Base-by-base conservation (phyloP, 2,888 invertebrate genomes). In the Biston betularia region DNA sequence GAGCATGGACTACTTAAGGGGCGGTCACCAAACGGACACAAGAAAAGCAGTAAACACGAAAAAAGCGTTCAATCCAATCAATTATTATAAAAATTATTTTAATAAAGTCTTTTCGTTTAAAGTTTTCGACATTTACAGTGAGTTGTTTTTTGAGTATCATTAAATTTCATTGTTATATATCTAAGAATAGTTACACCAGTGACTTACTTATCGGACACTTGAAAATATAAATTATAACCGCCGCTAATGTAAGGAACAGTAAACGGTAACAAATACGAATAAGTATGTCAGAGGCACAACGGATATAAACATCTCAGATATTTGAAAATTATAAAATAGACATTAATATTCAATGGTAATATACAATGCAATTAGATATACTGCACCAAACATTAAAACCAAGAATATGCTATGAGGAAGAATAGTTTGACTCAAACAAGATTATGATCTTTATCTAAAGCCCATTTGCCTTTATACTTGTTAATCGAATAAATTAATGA, bases 21-120 rank as follows among this genome's bases (percentile, higher is more conserved):
- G 89, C 89, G 92, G 92, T 93, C 93, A 93, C 89, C 93, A 94
- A 94, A 92, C 93, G 92, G 93, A 94, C 94, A 94, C 94, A 94
- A 94, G 94, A 92, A 94, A 94, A 94, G 94, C 94, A 90, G 90
- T 94, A 94, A 91, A 94, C 94, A 94, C 93, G 94, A 94, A 91
- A 91, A 72, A 93, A 94, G 94, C 94, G 94, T 89, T 94, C 94
- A 94, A 94, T 94, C 94, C 93, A 93, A 93, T 94, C 93, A 93
- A 92, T 92, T 89, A 88, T 89, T 88, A 83, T 87, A 84, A 84
- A 89, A 89, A 82, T 83, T 85, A 87, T 84, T 89, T 89, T 84
- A 86, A 89, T 87, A 87, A 86, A 88, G 88, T 87, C 85, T 89
- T 85, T 67, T 84, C 81, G 78, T 76, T 83, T 85, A 83, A 77